Conservation (phyloP, 2,113 vertebrate species). For the Drymodes brunneopygia region DNA sequence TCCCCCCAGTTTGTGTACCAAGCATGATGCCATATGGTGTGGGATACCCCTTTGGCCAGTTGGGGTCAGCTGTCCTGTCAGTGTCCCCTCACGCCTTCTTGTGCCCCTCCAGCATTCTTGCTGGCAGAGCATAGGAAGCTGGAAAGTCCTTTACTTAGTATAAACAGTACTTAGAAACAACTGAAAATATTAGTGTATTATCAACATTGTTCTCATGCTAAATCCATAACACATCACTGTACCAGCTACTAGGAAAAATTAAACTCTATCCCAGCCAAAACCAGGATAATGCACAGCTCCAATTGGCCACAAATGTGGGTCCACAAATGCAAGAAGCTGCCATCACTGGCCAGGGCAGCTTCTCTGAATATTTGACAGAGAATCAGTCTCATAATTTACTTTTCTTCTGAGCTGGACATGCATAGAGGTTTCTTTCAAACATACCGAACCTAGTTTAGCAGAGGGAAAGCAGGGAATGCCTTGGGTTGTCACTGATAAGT, state of each 20-base stretch:
- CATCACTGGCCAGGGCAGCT: neutral
- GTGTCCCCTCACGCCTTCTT: neutral
- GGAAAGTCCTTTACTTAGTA: neutral
- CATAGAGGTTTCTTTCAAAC: neutral
- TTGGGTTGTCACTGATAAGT: neutral
- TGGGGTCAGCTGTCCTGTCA: neutral
- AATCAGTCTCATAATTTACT: neutral
- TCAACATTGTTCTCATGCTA: neutral
- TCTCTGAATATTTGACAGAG: neutral
- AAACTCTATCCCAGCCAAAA: neutral
- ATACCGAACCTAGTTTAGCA: neutral
- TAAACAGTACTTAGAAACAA: neutral
- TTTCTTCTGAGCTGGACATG: neutral
- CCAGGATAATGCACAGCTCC: neutral
- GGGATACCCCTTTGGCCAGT: neutral
- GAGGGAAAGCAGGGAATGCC: neutral
- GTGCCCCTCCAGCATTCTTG: neutral
- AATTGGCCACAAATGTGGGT: fast-evolving
- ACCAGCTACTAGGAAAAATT: neutral
- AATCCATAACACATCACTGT: neutral
- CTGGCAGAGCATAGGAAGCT: neutral
- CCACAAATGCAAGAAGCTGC: neutral
- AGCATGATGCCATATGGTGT: neutral
- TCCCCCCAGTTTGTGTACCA: neutral
- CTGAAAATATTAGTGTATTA: neutral